Conservation (phyloP, 2,113 vertebrate species). For the Prionailurus viverrinus region DNA sequence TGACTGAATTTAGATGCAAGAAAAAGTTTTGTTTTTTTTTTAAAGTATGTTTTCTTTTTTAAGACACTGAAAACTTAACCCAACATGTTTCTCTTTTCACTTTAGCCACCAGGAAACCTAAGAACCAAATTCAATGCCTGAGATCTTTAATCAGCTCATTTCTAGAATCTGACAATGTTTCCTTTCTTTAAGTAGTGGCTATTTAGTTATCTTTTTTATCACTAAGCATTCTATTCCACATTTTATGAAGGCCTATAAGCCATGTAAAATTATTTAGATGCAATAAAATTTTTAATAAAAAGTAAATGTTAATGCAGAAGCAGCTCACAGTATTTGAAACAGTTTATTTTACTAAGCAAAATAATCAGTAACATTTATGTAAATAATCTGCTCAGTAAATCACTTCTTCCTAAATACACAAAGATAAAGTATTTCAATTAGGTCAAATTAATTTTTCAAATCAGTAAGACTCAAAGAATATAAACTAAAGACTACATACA, state of each 20-base stretch:
- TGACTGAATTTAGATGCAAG: neutral
- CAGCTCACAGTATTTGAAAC: neutral
- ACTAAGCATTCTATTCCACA: neutral
- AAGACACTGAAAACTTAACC: slow-evolving; percentile 46
- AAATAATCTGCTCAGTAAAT: slow-evolving; percentile 22
- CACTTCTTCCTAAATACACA: slow-evolving; percentile 26
- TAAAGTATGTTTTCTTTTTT: slow-evolving; percentile 1
- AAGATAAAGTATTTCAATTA: slow-evolving; percentile 26
- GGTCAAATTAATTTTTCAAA: slow-evolving; percentile 59
- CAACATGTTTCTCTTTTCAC: slow-evolving; percentile 51
- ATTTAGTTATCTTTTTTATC: neutral
- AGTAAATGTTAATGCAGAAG: slow-evolving; percentile 9
- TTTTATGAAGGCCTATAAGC: slow-evolving; percentile 36
- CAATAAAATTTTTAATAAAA: slow-evolving; percentile 43
- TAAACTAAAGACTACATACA: neutral
- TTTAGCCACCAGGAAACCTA: slow-evolving; percentile 60
- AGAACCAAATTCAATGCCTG: slow-evolving; percentile 60
- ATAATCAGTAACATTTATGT: slow-evolving; percentile 1
- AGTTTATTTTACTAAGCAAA: slow-evolving; percentile 46
- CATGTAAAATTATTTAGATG: neutral
- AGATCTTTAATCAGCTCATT: slow-evolving; percentile 37
- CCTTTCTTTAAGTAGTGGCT: slow-evolving; percentile 5
- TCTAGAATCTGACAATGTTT: slow-evolving; percentile 37
- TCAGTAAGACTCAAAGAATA: neutral
- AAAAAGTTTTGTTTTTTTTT: neutral